Base-by-base conservation (phyloP, 2,888 invertebrate species). In the Parnassius smintheus region DNA sequence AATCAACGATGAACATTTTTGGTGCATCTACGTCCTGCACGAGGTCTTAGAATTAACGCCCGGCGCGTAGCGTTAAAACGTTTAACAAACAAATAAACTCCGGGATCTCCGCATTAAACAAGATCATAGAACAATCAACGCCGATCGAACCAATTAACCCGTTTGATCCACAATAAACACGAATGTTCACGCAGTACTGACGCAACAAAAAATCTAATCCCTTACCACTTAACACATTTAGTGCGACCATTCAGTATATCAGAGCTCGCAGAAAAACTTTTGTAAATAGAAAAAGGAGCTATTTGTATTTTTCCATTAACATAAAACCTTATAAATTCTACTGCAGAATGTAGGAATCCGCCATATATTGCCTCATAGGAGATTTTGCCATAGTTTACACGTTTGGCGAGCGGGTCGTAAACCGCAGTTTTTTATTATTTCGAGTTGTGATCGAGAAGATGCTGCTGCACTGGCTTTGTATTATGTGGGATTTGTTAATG, bases 91-190 rank as follows among this genome's bases (percentile, higher is more conserved):
- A 54, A 62, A 65, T 62, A 64, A 66, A 70, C 72, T 67, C 68
- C 70, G 73, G 71, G 64, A 67, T 59, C 63, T 58, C 56, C 58
- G 58, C 54, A 54, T 63, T 68, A 72, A 73, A 72, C 65, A 65
- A 79, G 80, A 82, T 82, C 80, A 81, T 76, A 70, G 75, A 75
- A 74, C 82, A 85, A 84, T 84, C 82, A 81, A 78, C 76, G 72
- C 64, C 72, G 70, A 75, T 76, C 66, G 73, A 72, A 73, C 72
- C 78, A 79, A 80, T 82, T 79, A 81, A 74, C 78, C 72, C 65
- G 56, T 63, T 72, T 85, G 77, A 86, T 85, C 86, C 83, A 65
- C 59, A 68, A 71, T 73, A 80, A 80, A 78, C 78, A 68, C 64
- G 66, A 68, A 68, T 66, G 68, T 69, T 75, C 80, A 80, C 81